Conservation (phyloP, 2,113 vertebrate genomes). For the Perccottus glenii region DNA sequence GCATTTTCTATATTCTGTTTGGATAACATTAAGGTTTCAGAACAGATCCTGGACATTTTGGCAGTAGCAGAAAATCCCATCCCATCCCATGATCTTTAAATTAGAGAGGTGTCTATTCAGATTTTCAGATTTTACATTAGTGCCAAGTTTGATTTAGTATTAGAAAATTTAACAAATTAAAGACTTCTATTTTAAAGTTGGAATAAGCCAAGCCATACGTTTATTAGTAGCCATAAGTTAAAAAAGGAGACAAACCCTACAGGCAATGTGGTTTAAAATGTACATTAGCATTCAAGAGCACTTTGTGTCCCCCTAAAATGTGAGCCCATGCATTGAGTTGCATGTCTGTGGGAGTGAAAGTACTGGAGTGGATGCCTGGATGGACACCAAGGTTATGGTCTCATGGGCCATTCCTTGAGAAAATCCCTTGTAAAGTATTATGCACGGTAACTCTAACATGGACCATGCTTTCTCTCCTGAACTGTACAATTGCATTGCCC, state of each 20-base stretch:
- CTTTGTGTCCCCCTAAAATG: background rate
- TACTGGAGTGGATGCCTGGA: conserved; percentile 36
- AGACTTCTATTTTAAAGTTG: background rate
- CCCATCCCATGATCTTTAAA: too few species aligned
- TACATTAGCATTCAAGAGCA: background rate
- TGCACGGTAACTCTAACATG: conserved; percentile 17
- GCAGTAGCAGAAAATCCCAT: too few species aligned
- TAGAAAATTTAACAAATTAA: background rate
- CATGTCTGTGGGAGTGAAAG: conserved; percentile 23
- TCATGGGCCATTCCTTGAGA: conserved; percentile 32
- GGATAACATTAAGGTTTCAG: too few species aligned
- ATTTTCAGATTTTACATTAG: too few species aligned
- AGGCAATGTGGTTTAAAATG: too few species aligned
- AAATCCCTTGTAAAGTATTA: conserved; percentile 15
- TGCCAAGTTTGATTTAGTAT: too few species aligned
- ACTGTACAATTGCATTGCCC: conserved; percentile 24
- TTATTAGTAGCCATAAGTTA: too few species aligned
- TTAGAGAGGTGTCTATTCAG: too few species aligned
- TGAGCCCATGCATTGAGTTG: conserved; percentile 17
- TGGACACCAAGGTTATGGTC: conserved; percentile 28
- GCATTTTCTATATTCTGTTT: too few species aligned
- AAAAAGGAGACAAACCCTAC: too few species aligned
- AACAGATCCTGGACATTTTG: too few species aligned
- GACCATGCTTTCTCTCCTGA: conserved; percentile 10
- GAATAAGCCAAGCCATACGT: background rate